Evolutionary conservation across 2,797 vertebrate genomes (phyloP), one percentile per base, ranked within the genome.

Genomic region (Acipenser oxyrinchus): DNA sequence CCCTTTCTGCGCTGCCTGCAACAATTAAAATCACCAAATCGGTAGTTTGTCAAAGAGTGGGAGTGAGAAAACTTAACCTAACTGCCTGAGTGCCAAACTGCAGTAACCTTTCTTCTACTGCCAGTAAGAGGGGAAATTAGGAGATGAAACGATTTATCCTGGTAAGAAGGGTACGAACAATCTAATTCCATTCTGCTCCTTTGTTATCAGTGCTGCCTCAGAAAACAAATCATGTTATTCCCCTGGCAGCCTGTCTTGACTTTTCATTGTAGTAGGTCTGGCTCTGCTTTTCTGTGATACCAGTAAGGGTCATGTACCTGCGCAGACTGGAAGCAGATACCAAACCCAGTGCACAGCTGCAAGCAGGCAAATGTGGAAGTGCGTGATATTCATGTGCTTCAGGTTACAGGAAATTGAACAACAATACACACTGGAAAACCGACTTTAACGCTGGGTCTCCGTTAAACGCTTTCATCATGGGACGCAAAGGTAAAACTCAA

Each of bases 141-240:
- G 72, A 86, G 82, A 89, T 90, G 85, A 90, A 89, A 88, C 84
- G 76, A 86, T 85, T 79, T 79, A 81, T 82, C 86, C 78, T 55
- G 77, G 79, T 79, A 81, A 85, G 83, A 82, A 71, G 81, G 79
- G 84, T 78, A 83, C 80, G 79, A 78, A 84, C 81, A 72, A 79
- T 84, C 84, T 89, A 89, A 89, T 89, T 86, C 84, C 73, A 77
- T 76, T 80, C 72, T 79, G 81, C 79, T 78, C 85, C 82, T 82
- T 79, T 76, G 82, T 84, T 81, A 80, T 83, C 80, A 83, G 87
- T 87, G 86, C 85, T 74, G 82, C 73, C 76, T 82, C 79, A 82
- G 80, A 86, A 83, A 88, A 87, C 82, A 89, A 89, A 88, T 81
- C 85, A 86, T 79, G 79, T 83, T 68, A 18, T 70, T 72, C 69